Evolutionary conservation across 2,888 invertebrate species (phyloP).

Genomic region (Ophonus ardosiacus): DNA sequence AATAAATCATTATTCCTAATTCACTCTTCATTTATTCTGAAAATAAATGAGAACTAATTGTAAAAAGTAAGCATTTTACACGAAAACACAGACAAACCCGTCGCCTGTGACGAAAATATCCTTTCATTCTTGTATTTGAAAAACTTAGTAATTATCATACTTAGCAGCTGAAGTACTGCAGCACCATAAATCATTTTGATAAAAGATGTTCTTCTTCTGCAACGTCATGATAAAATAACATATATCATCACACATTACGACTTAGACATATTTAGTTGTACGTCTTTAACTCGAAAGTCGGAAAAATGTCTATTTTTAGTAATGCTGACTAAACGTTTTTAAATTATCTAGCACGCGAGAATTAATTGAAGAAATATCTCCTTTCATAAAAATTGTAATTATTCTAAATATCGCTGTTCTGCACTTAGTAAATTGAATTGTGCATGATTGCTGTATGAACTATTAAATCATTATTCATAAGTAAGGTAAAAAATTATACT

Average conservation of each 20-base stretch:
- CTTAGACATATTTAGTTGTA: not conserved
- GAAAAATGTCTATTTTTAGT: not conserved
- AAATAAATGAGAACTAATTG: not conserved
- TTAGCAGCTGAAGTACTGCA: not conserved
- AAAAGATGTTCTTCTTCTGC: conserved; percentile 5
- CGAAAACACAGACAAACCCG: too few relatives aligned
- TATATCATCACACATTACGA: not conserved
- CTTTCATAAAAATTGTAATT: too few relatives aligned
- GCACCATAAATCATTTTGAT: conserved; percentile 1
- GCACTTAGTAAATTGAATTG: too few relatives aligned
- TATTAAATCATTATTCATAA: too few relatives aligned
- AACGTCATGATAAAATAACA: conserved; percentile 1
- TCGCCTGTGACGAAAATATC: not conserved
- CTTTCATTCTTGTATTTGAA: not conserved
- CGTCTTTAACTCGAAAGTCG: not conserved
- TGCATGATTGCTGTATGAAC: too few relatives aligned
- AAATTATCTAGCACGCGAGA: too few relatives aligned
- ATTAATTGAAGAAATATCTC: too few relatives aligned
- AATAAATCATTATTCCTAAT: not conserved
- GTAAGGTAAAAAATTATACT: too few relatives aligned
- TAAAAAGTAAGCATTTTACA: not conserved
- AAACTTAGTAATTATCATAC: not conserved
- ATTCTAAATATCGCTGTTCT: too few relatives aligned
- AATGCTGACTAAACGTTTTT: too few relatives aligned
- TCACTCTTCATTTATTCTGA: not conserved